These are phyloP conservation scores for Camponotus pennsylvanicus DNA, from an alignment of 1,140 invertebrate species.

Conservation along the genomic window DNA sequence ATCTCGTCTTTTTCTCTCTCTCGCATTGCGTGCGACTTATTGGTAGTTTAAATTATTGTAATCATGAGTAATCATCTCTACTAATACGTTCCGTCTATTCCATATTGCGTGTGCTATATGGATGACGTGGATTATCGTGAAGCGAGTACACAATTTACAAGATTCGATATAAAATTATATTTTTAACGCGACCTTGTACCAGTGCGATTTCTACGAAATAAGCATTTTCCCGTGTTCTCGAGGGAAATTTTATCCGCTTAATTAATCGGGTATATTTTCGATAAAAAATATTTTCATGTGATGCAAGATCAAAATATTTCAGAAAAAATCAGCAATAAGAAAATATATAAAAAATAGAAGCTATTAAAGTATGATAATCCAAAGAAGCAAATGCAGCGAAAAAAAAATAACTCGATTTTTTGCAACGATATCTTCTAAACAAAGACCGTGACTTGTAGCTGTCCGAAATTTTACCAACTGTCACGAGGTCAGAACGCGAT, in stretches of 20 bases:
- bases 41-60: slow-evolving; percentile 19
- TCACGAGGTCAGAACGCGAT: neutral
- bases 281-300: neutral
- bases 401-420: slow-evolving; percentile 23
- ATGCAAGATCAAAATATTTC: neutral
- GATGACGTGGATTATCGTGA: no score
- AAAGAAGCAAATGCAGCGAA: neutral
- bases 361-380: slow-evolving; percentile 4
- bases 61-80: slow-evolving; percentile 18
- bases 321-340: neutral
- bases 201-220: neutral
- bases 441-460: neutral
- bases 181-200: neutral
- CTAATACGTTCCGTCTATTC: neutral
- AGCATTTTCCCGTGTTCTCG: neutral
- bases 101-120: neutral
- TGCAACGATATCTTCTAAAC: slow-evolving; percentile 5
- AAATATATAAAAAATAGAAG: neutral
- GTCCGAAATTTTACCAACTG: neutral
- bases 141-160: neutral
- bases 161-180: neutral
- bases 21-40: slow-evolving; percentile 4
- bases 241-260: neutral
- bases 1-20: slow-evolving; percentile 15
- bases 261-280: neutral